Base-by-base conservation (phyloP, 2,797 vertebrate genomes). In the Falco cherrug region DNA sequence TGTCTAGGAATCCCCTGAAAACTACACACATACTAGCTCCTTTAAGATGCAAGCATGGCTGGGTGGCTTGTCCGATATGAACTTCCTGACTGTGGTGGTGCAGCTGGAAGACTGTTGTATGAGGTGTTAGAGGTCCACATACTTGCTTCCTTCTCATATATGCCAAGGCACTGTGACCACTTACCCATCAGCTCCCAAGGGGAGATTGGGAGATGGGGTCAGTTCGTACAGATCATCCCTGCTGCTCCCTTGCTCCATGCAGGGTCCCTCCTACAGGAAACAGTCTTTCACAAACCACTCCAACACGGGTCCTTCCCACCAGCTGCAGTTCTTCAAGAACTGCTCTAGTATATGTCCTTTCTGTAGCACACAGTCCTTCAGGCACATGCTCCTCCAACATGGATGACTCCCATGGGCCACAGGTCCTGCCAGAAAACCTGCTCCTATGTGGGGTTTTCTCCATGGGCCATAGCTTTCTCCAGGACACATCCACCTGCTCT, bases 111-210 rank as follows among this genome's bases (percentile, higher is more conserved):
- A 21, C 17, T 24, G 9, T n/a, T 48, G 5, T 63, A 59, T 2
- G 3, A 56, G 21, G 6, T 12, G 13, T 25, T 18, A 24, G 12
- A 24, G 43, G 71, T 15, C 33, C 0, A 0, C 35, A 12, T 19
- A 6, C 5, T 14, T 43, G 13, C 28, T 57, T 84, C 33, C 33
- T 63, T 35, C 45, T 59, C 4, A 2, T 20, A 10, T 16, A 19
- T 25, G 33, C 10, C 45, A 21, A 14, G 61, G 24, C 14, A 11
- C 9, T 41, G 25, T 69, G 39, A 64, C 13, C 6, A 33, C 33
- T 71, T 29, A 35, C 10, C n/a, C 74, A 28, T 0, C 1, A 65
- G 11, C 22, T 69, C 29, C 56, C n/a, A 50, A 29, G 15, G 10
- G 31, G 19, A 61, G 13, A 53, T 59, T 28, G 11, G 3, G 18